phyloP scores from a whole-genome alignment of 2,113 vertebrate genomes.

The Nothocercus nigrocapillus region DNA sequence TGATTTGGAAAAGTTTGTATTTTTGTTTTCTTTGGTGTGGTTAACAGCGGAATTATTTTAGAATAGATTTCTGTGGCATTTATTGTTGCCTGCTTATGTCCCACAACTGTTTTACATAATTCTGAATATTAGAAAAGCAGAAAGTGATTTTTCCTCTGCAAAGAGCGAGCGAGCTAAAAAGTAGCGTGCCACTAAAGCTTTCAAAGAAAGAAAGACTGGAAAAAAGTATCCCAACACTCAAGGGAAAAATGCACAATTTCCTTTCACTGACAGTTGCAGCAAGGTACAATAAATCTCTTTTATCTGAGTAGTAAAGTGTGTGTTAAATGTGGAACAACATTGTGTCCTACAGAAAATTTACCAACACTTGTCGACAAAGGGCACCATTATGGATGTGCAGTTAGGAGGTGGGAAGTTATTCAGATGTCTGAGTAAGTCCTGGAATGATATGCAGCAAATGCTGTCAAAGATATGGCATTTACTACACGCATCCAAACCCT shows the following conservation, averaged over 20 bases:
- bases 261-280: background rate
- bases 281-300: conserved; percentile 15
- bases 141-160: background rate
- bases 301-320: background rate
- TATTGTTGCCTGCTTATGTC: conserved; percentile 32
- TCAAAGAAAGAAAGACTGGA: background rate
- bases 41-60: conserved; percentile 47
- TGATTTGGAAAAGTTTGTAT: conserved; percentile 45
- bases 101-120: conserved; percentile 29
- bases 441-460: background rate
- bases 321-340: background rate
- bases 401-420: background rate
- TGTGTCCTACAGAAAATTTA: background rate
- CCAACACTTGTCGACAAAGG: background rate
- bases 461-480: background rate
- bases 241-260: conserved; percentile 10
- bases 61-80: conserved; percentile 30
- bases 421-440: background rate
- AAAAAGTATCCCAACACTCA: background rate
- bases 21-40: conserved; percentile 67
- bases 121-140: conserved; percentile 32
- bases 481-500: rapidly evolving
- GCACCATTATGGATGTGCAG: background rate
- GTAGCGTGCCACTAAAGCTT: background rate
- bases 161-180: background rate